Conservation (phyloP, 2,113 vertebrate species). For the Nothoprocta pentlandii region DNA sequence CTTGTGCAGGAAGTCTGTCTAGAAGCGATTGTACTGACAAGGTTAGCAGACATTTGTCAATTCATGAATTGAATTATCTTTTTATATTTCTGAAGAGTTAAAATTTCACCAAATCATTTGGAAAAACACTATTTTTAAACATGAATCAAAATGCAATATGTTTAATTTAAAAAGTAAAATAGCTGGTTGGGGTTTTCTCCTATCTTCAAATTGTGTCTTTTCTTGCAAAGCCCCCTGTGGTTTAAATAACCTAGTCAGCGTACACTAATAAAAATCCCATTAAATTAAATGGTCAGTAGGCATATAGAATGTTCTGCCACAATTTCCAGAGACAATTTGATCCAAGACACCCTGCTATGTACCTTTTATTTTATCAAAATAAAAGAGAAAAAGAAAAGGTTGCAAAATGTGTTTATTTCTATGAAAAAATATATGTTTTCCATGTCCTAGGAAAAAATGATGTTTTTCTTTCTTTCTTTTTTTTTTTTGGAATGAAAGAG, state of each 20-base stretch:
- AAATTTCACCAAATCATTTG: conserved; percentile 50
- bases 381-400: conserved; percentile 62
- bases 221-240: conserved; percentile 80
- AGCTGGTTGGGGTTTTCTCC: conserved; percentile 45
- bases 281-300: conserved; percentile 81
- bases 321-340: conserved; percentile 81
- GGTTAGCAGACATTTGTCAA: not conserved
- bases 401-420: conserved; percentile 75
- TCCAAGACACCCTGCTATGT: conserved; percentile 79
- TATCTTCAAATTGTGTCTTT: conserved; percentile 62
- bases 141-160: conserved; percentile 64
- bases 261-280: conserved; percentile 84
- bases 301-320: conserved; percentile 73
- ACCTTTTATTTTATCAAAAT: conserved; percentile 78
- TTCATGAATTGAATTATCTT: conserved; percentile 31
- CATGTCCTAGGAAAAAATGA: conserved; percentile 33
- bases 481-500: conserved; percentile 54
- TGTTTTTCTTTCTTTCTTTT: not conserved
- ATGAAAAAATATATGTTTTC: conserved; percentile 60
- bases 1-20: not conserved
- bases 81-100: conserved; percentile 34
- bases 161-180: conserved; percentile 64
- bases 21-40: not conserved
- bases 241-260: conserved; percentile 77
- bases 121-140: conserved; percentile 55